Percentiles rank a stretch among this genome's conserved stretches.
These are phyloP conservation scores for Polymixis flavicincta DNA, from an alignment of 2,888 invertebrate species.

Conservation along the genomic window DNA sequence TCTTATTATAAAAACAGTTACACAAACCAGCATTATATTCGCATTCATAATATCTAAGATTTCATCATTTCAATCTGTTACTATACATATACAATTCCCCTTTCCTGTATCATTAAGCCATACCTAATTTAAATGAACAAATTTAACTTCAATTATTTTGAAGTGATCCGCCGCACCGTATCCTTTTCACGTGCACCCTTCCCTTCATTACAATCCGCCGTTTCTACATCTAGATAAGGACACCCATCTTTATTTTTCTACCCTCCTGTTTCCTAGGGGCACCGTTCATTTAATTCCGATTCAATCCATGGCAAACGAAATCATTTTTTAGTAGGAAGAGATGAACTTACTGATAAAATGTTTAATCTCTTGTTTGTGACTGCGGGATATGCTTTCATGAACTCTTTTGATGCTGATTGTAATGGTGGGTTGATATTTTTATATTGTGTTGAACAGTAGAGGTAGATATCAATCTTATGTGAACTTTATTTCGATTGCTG, in stretches of 20 bases:
- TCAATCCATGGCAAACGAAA: slow-evolving; percentile 87
- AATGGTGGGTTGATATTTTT: slow-evolving; percentile 62
- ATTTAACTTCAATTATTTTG: slow-evolving; percentile 90
- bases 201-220: slow-evolving; percentile 87
- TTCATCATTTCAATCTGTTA: slow-evolving; percentile 65
- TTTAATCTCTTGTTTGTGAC: slow-evolving; percentile 82
- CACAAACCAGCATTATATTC: slow-evolving; percentile 55
- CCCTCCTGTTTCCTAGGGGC: slow-evolving; percentile 82
- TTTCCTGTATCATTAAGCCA: slow-evolving; percentile 76
- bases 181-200: slow-evolving; percentile 88
- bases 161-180: slow-evolving; percentile 86
- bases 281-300: slow-evolving; percentile 87
- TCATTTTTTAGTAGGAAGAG: slow-evolving; percentile 86
- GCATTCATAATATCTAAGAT: slow-evolving; percentile 68
- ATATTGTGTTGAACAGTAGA: slow-evolving; percentile 40
- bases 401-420: slow-evolving; percentile 67
- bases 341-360: slow-evolving; percentile 84
- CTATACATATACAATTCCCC: slow-evolving; percentile 63
- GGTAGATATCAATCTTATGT: slow-evolving; percentile 54
- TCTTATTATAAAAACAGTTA: slow-evolving; percentile 45
- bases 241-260: slow-evolving; percentile 86
- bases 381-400: slow-evolving; percentile 75
- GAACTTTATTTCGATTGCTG: slow-evolving; percentile 39
- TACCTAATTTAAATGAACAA: slow-evolving; percentile 88
- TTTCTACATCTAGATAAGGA: slow-evolving; percentile 88